Evolutionary conservation across 2,797 vertebrate species (phyloP).

Genomic region (Siniperca obscura): DNA sequence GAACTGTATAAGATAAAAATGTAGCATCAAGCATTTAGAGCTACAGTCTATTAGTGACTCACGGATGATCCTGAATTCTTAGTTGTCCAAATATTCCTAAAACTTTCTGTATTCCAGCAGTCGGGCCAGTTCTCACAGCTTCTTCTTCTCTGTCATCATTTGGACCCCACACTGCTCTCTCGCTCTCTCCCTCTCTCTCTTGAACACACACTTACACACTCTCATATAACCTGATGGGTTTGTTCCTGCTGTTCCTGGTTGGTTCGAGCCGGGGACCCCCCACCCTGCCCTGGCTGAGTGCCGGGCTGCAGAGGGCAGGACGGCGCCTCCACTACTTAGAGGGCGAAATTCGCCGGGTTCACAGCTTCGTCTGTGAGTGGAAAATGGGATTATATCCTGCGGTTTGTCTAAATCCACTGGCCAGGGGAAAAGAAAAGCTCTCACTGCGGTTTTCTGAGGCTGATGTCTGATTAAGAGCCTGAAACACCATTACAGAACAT

Average conservation of each 20-base stretch:
- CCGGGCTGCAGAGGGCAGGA: conserved; percentile 53
- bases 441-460: conserved; percentile 53
- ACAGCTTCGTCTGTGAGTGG: conserved; percentile 60
- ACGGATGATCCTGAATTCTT: background rate
- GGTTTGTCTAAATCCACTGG: conserved; percentile 70
- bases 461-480: conserved; percentile 56
- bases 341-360: conserved; percentile 51
- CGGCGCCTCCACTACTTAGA: conserved; percentile 64
- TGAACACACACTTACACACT: background rate
- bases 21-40: background rate
- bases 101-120: conserved; percentile 2
- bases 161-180: conserved; percentile 75
- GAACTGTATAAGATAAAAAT: background rate
- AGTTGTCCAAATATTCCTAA: background rate
- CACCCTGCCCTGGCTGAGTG: conserved; percentile 69
- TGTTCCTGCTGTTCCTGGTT: conserved; percentile 34
- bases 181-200: conserved; percentile 32
- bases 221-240: conserved; percentile 36
- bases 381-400: conserved; percentile 70
- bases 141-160: conserved; percentile 89
- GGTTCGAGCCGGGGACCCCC: conserved; percentile 48
- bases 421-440: conserved; percentile 60
- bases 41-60: background rate
- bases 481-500: conserved; percentile 61
- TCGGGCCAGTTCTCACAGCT: conserved; percentile 75